These are phyloP conservation scores for Mustelus asterias DNA, from an alignment of 2,113 vertebrate species.

Conservation along the genomic window DNA sequence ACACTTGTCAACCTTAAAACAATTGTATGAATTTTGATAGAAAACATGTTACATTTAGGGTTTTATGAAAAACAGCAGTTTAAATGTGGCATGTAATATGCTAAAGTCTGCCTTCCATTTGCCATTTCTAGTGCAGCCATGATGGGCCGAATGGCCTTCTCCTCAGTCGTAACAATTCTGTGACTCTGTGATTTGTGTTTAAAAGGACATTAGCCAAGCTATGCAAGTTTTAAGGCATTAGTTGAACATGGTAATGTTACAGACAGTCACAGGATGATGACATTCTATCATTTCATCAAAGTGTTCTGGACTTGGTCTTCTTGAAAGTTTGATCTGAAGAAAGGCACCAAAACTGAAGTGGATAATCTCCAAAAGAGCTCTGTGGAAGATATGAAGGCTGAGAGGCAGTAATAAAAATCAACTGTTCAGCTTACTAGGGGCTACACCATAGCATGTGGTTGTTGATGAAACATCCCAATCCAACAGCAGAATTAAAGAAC, in stretches of 20 bases:
- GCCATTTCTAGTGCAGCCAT: no score
- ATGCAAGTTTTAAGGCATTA: neutral
- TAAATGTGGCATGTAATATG: neutral
- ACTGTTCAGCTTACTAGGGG: no score
- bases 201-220: neutral
- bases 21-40: neutral
- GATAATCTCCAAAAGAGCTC: no score
- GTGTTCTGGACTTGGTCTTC: neutral
- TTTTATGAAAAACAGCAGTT: neutral
- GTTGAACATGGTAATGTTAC: neutral
- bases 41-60: neutral
- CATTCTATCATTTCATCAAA: neutral
- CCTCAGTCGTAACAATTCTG: no score
- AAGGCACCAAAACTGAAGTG: no score
- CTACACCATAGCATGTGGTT: no score
- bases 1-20: neutral
- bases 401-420: no score
- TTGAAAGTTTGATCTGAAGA: no score
- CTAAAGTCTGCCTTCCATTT: neutral
- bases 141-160: no score
- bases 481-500: no score
- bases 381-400: no score
- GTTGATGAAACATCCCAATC: no score
- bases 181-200: neutral
- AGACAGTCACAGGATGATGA: neutral